Conservation (phyloP, 2,888 invertebrate species). For the Leptinotarsa juncta region DNA sequence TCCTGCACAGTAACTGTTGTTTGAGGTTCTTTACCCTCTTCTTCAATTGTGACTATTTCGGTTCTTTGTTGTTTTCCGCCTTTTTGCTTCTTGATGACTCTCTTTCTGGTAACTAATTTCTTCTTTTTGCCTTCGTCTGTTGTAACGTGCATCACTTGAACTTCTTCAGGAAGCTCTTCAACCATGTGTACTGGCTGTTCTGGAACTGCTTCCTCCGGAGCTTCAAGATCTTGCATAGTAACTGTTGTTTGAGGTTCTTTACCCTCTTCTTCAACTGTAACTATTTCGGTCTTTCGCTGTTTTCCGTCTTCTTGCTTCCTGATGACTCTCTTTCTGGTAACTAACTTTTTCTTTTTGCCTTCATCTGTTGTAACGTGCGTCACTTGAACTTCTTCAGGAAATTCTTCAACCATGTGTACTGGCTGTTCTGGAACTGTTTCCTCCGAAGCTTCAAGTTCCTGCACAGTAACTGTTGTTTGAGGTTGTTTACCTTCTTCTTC, state of each 20-base stretch:
- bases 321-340: conserved; percentile 59
- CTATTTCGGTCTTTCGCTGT: conserved; percentile 59
- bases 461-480: conserved; percentile 55
- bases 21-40: conserved; percentile 55
- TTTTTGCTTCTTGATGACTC: no score
- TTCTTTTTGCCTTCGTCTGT: conserved; percentile 35
- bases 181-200: conserved; percentile 44
- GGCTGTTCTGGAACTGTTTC: no score
- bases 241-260: conserved; percentile 53
- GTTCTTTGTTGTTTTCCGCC: conserved; percentile 60
- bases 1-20: conserved; percentile 52
- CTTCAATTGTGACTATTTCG: conserved; percentile 55
- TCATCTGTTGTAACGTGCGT: no score
- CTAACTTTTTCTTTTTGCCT: conserved; percentile 48
- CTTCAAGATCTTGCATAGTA: conserved; percentile 55
- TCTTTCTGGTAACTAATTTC: conserved; percentile 50
- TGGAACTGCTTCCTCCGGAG: conserved; percentile 51
- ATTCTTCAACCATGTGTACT: no score
- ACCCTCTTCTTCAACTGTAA: conserved; percentile 56
- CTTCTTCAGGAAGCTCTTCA: conserved; percentile 64
- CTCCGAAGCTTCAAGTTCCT: conserved; percentile 50
- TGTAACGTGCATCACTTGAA: conserved; percentile 37
- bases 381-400: no score
- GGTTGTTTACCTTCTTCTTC: conserved; percentile 59
- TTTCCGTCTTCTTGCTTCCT: conserved; percentile 61